Evolutionary conservation across 1,140 invertebrate genomes (phyloP).

Genomic region (Drosophila kepulauana): DNA sequence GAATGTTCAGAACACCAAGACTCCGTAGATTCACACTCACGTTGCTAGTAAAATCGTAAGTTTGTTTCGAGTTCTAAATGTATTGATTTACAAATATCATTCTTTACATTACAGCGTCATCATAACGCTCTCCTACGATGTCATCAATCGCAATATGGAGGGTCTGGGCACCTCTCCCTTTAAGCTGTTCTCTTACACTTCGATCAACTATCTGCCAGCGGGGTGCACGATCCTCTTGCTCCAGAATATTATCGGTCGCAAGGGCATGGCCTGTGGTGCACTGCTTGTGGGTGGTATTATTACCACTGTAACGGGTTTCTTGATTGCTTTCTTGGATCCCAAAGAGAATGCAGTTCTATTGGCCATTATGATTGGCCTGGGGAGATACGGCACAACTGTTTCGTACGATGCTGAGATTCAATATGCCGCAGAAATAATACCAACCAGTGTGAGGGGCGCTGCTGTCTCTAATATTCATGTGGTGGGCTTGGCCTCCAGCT

Average conservation of each 20-base stretch:
- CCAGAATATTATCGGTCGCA: conserved; percentile 87
- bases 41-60: conserved; percentile 87
- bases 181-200: conserved; percentile 86
- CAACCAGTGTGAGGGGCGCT: conserved; percentile 87
- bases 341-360: conserved; percentile 65
- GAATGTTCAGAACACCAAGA: conserved; percentile 86
- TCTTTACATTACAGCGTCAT: conserved; percentile 85
- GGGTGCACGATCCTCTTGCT: conserved; percentile 86
- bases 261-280: conserved; percentile 86
- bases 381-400: conserved; percentile 88
- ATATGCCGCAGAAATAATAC: conserved; percentile 89
- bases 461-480: conserved; percentile 87
- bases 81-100: neutral
- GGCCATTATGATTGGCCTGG: conserved; percentile 84
- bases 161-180: conserved; percentile 86
- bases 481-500: conserved; percentile 85
- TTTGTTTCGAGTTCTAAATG: neutral
- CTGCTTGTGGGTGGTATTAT: conserved; percentile 86
- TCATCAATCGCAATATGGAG: conserved; percentile 87
- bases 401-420: conserved; percentile 88
- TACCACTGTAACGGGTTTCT: conserved; percentile 77
- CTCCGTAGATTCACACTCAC: conserved; percentile 86
- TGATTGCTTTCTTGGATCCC: conserved; percentile 67
- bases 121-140: conserved; percentile 87
- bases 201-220: conserved; percentile 86